Evolutionary conservation across 1,140 invertebrate species (phyloP), one percentile per base, ranked within the genome.

Genomic region (Drosophila trapezifrons): DNA sequence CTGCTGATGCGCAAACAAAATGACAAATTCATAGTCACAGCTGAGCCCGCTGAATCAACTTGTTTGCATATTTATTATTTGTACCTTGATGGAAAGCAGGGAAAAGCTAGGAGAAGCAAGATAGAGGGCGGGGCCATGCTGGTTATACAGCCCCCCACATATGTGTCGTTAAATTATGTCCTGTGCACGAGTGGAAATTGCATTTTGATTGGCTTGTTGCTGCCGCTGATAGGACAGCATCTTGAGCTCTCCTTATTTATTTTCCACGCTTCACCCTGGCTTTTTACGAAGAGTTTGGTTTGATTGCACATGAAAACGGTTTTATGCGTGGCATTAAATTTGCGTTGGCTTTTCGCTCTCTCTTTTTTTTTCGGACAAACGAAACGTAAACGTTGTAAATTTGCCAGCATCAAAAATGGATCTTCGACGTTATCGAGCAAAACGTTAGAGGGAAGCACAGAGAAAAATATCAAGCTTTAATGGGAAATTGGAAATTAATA

Each of bases 21-120:
- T 89, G 84, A 90, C 80, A 80, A 89, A 89, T 89, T 89, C 84
- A 89, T 89, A 84, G 84, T 83, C 76, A 46, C 79, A 66, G 56
- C 72, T 69, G 73, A 40, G 52, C 69, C 67, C 66, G 52, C 65
- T 42, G 71, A 84, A 77, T 74, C 81, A 75, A 80, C 78, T 85
- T 85, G 82, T 85, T 85, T 85, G 77, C 81, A 86, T 85, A 81
- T 85, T 78, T 75, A 85, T 85, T 77, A 84, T 80, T 80, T 66
- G 65, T 46, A 72, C 65, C 69, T 71, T 69, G 62, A 52, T 69
- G 62, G 46, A 52, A 49, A n/a, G 55, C 18, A 5, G 7, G 18
- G 57, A 63, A 51, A 42, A 27, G 29, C 4, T 52, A 27, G 38
- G 35, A 32, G 27, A 29, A 2, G 7, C n/a, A 2, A 8, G 6